Percentiles rank a stretch among this genome's conserved stretches.
Evolutionary conservation across 2,113 vertebrate genomes (phyloP).

Genomic region (Machaerirhynchus nigripectus): DNA sequence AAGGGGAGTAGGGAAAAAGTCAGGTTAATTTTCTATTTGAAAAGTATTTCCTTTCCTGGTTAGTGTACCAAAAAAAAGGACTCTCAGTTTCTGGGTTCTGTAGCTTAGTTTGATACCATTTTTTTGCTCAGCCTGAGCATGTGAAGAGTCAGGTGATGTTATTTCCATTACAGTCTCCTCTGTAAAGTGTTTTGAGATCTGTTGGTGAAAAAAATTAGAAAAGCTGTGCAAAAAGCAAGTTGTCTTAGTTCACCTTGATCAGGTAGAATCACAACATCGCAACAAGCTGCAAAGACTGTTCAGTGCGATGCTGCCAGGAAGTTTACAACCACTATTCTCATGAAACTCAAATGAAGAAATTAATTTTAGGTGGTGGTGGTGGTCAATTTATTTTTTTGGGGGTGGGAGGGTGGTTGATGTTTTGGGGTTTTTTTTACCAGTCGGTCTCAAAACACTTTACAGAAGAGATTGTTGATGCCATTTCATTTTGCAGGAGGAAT

Average conservation of each 20-base stretch:
- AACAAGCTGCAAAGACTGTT: not conserved
- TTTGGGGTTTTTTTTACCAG: not conserved
- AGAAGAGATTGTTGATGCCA: not conserved
- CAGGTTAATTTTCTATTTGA: not conserved
- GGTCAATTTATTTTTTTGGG: not conserved
- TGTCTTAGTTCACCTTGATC: not conserved
- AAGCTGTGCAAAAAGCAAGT: not conserved
- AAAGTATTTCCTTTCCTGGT: not conserved
- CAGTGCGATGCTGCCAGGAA: not conserved
- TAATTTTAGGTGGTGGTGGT: not conserved
- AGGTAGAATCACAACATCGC: accelerated
- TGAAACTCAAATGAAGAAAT: not conserved
- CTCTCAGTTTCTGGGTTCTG: not conserved
- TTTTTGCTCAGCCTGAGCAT: not conserved
- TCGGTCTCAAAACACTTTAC: not conserved
- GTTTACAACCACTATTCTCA: not conserved
- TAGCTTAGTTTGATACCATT: not conserved
- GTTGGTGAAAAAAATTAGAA: not conserved
- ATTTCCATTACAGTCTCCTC: not conserved
- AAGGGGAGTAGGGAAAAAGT: not conserved
- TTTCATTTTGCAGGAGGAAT: not conserved
- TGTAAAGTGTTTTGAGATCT: not conserved
- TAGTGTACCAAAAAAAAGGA: not conserved
- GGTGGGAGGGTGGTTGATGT: not conserved
- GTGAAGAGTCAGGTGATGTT: not conserved